Evolutionary conservation across 2,113 vertebrate species (phyloP).

Genomic region (Geococcyx californianus): DNA sequence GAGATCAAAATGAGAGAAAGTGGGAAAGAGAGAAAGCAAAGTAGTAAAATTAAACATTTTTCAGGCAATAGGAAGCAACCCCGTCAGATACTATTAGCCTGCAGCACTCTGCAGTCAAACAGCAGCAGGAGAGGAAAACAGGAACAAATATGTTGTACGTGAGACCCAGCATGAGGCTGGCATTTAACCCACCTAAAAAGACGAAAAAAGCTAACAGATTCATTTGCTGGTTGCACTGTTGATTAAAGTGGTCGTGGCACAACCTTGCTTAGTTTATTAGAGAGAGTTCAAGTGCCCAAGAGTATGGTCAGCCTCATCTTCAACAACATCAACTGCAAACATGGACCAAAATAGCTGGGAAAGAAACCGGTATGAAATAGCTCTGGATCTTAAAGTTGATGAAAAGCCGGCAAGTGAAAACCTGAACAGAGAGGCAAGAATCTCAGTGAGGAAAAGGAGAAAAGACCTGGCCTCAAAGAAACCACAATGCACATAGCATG

Average conservation of each 20-base stretch:
- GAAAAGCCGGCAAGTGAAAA: not conserved
- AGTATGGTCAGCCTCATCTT: not conserved
- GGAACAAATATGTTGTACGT: slow-evolving; percentile 52
- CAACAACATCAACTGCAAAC: not conserved
- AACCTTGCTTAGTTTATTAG: not conserved
- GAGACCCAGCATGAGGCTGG: not conserved
- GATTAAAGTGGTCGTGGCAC: not conserved
- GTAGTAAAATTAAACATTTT: slow-evolving; percentile 35
- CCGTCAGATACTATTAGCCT: slow-evolving; percentile 34
- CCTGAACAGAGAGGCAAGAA: not conserved
- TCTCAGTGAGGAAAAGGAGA: not conserved
- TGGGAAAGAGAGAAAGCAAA: slow-evolving; percentile 19
- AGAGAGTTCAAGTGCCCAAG: not conserved
- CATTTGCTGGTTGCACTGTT: not conserved
- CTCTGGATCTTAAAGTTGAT: not conserved
- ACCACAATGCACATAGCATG: not conserved
- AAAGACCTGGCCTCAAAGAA: not conserved
- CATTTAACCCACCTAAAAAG: not conserved
- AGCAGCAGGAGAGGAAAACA: slow-evolving; percentile 17
- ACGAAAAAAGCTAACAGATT: not conserved
- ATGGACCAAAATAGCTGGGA: not conserved
- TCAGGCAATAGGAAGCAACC: slow-evolving; percentile 20
- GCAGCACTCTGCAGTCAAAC: slow-evolving; percentile 24
- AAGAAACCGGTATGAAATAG: not conserved
- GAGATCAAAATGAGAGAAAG: slow-evolving; percentile 73